Conservation (phyloP, 1,140 invertebrate species). For the Marisa cornuarietis region DNA sequence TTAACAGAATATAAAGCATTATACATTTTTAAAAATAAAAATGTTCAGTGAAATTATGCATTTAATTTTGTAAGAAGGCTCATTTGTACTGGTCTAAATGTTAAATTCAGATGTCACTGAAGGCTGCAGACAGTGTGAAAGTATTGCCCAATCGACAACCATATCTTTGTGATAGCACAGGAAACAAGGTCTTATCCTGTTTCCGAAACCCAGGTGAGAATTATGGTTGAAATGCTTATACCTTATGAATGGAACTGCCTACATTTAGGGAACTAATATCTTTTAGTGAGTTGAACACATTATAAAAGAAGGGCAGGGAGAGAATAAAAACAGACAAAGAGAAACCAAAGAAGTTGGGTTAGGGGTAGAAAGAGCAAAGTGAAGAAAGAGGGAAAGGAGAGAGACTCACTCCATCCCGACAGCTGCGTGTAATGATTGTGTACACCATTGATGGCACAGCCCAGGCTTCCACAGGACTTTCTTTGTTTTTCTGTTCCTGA, state of each 20-base stretch:
- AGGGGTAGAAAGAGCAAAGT: not conserved
- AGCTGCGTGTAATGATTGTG: slow-evolving; percentile 57
- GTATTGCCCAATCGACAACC: no score
- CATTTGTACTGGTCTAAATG: no score
- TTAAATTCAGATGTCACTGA: no score
- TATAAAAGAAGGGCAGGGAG: not conserved
- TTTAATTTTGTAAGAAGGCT: no score
- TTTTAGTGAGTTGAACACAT: not conserved
- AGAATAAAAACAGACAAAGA: slow-evolving; percentile 10
- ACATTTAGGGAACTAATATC: no score
- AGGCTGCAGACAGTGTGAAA: no score
- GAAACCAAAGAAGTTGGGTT: not conserved
- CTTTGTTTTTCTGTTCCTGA: slow-evolving; percentile 43
- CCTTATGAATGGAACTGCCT: no score
- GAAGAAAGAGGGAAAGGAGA: not conserved
- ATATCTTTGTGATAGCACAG: not conserved
- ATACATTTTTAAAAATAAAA: no score
- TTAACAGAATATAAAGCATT: no score
- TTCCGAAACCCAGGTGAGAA: not conserved
- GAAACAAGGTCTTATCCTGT: no score
- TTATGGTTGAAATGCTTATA: not conserved
- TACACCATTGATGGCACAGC: slow-evolving; percentile 61
- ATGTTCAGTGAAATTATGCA: no score
- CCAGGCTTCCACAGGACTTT: slow-evolving; percentile 54
- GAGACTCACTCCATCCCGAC: slow-evolving; percentile 60